phyloP scores from a whole-genome alignment of 2,888 invertebrate genomes.

The Halocaridina rubra region DNA sequence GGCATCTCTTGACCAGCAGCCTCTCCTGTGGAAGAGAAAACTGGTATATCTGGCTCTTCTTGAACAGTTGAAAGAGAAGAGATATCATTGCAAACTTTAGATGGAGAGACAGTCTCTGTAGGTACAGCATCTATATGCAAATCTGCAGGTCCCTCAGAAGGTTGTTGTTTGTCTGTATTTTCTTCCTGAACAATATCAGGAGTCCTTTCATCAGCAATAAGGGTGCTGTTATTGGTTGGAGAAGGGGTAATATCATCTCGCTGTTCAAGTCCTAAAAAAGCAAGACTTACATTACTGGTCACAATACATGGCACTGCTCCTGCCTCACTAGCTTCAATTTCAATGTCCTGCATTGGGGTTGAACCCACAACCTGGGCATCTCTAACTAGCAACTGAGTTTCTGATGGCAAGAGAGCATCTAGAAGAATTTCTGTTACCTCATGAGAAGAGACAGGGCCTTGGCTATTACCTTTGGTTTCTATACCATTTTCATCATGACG shows the following conservation, averaged over 20 bases:
- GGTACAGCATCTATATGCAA: not conserved
- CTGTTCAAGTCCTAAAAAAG: slow-evolving; percentile 54
- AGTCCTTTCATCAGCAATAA: not conserved
- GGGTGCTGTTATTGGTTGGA: not conserved
- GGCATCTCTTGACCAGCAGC: too few species aligned
- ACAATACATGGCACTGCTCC: slow-evolving; percentile 56
- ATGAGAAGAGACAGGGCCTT: not conserved
- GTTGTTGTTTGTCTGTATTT: too few species aligned
- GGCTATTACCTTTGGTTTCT: slow-evolving; percentile 17
- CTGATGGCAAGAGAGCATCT: slow-evolving; percentile 57
- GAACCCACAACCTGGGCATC: slow-evolving; percentile 38
- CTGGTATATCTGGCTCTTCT: too few species aligned
- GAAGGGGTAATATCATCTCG: not conserved
- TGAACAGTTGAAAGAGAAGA: too few species aligned
- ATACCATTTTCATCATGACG: slow-evolving; percentile 13
- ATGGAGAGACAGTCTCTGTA: not conserved
- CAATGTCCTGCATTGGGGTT: slow-evolving; percentile 24
- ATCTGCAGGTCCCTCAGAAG: too few species aligned
- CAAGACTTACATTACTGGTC: slow-evolving; percentile 61
- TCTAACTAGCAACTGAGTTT: slow-evolving; percentile 57
- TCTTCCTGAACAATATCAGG: not conserved
- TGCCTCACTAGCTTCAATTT: slow-evolving; percentile 55
- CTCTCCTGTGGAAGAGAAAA: too few species aligned
- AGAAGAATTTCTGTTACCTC: slow-evolving; percentile 52
- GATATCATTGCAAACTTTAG: too few species aligned